Base-by-base conservation (phyloP, 1,140 invertebrate species). In the Listronotus oregonensis region DNA sequence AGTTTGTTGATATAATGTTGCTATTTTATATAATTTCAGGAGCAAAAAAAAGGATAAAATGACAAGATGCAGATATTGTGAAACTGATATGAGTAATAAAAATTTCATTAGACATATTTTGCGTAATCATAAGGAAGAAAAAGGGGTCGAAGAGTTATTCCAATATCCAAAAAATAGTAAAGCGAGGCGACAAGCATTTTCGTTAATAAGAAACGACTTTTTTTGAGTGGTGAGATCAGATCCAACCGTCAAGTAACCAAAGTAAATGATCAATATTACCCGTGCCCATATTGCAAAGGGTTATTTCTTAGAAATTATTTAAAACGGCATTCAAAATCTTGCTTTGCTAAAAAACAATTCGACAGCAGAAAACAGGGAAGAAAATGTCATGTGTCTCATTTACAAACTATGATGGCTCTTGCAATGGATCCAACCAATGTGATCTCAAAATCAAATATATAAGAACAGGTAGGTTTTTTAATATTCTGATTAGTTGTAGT, bases 141-240 rank as follows among this genome's bases (percentile, higher is more conserved):
- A 43, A 21, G 65, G 52, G 44, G 65, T 67, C 4, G 12, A 55
- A 18, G 32, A 54, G 15, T 54, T 67, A 34, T 54, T 67, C 11
- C 4, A 55, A 55, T 55, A 46, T 39, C 65, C 65, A 54, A 67
- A 63, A 56, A 63, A 63, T 43, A 67, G 58, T 49, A 62, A 67
- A 62, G 57, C 62, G 14, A 67, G 59, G 43, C 34, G 50, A 15
- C 34, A 51, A 17, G 65, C 65, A 17, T 39, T 67, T 11, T 18
- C 37, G 12, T 17, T 62, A n/a, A 55, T 67, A 49, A 43, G 65
- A 55, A 62, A 67, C 27, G 49, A 52, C n/a, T 55, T 49, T 54
- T 62, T 17, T 10, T 3, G 1, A 27, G 39, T 9, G 60, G 60
- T 12, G 21, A 7, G 31, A 40, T 62, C n/a, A 52, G 65, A 39